phyloP scores from a whole-genome alignment of 64 coral and sea anemone genomes.

The Montipora foliosa region DNA sequence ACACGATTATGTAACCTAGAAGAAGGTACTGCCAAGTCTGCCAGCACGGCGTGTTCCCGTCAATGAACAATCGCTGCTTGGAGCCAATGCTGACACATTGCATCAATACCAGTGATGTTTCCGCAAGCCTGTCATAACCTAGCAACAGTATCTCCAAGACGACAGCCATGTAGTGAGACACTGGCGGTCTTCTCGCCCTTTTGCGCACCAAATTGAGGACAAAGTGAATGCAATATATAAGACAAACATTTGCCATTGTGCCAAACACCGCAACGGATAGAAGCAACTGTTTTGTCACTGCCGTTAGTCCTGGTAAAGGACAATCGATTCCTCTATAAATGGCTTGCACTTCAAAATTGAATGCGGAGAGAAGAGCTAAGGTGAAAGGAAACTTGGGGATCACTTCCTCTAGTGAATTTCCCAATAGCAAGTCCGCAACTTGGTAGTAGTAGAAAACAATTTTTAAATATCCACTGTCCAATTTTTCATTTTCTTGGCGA shows the following conservation, averaged over 20 bases:
- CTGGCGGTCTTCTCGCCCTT: not conserved
- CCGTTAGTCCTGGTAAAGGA: slow-evolving; percentile 80
- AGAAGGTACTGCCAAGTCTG: slow-evolving; percentile 75
- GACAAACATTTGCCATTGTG: slow-evolving; percentile 28
- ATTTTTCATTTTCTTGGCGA: not conserved
- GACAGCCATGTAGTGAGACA: slow-evolving; percentile 64
- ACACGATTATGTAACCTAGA: slow-evolving; percentile 57
- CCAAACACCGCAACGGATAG: slow-evolving; percentile 37
- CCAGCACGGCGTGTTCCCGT: slow-evolving; percentile 79
- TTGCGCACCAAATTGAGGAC: slow-evolving; percentile 11
- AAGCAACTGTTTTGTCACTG: slow-evolving; percentile 82
- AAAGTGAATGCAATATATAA: slow-evolving; percentile 32
- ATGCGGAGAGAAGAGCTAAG: slow-evolving; percentile 16
- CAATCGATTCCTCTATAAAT: slow-evolving; percentile 58
- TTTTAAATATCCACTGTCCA: slow-evolving; percentile 64
- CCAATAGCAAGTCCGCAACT: slow-evolving; percentile 61
- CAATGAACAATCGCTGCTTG: slow-evolving; percentile 54
- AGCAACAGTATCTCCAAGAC: slow-evolving; percentile 73
- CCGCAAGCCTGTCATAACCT: slow-evolving; percentile 67
- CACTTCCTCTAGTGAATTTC: slow-evolving; percentile 14
- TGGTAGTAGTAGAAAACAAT: slow-evolving; percentile 86
- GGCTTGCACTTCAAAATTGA: slow-evolving; percentile 63
- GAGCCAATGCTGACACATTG: slow-evolving; percentile 31
- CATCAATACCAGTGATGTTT: slow-evolving; percentile 73
- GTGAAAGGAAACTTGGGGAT: slow-evolving; percentile 2